These are phyloP conservation scores for Cotesia congregata DNA, from an alignment of 2,888 invertebrate species.

Conservation along the genomic window DNA sequence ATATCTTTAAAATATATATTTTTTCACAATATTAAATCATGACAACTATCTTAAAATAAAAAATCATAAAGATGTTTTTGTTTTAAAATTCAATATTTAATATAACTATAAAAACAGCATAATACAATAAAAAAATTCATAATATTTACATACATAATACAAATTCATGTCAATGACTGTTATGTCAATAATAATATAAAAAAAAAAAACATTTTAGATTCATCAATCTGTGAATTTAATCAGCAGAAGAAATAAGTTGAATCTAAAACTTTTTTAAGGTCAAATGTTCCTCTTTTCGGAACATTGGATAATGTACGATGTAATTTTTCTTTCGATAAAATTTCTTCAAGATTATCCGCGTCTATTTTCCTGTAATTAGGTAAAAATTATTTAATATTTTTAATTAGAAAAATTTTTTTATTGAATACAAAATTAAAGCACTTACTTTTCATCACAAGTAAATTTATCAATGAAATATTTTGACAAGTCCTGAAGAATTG, in stretches of 20 bases:
- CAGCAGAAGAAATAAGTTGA: constrained; percentile 92
- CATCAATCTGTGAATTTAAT: not conserved
- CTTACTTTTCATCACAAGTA: constrained; percentile 56
- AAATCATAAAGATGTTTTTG: too few species aligned
- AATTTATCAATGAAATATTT: constrained; percentile 79
- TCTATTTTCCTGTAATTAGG: constrained; percentile 31
- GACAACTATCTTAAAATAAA: too few species aligned
- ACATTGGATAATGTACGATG: constrained; percentile 71
- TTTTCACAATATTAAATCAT: too few species aligned
- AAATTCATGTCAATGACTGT: not conserved
- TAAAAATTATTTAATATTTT: constrained; percentile 17
- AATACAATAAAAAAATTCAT: not conserved
- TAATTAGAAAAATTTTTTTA: constrained; percentile 16
- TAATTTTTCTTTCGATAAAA: constrained; percentile 36
- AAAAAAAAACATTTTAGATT: not conserved
- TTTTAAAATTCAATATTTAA: not conserved
- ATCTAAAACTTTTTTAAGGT: constrained; percentile 80
- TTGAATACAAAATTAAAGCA: constrained; percentile 18
- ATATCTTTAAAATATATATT: too few species aligned
- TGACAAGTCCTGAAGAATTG: constrained; percentile 90
- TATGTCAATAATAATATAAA: not conserved
- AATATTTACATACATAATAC: not conserved
- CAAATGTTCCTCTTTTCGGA: constrained; percentile 83
- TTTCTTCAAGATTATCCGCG: constrained; percentile 50
- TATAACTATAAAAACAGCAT: not conserved